A percentile compares a stretch with the other conserved stretches of the same genome.
Evolutionary conservation across 2,113 vertebrate species (phyloP).

Genomic region (Clarias batrachus): DNA sequence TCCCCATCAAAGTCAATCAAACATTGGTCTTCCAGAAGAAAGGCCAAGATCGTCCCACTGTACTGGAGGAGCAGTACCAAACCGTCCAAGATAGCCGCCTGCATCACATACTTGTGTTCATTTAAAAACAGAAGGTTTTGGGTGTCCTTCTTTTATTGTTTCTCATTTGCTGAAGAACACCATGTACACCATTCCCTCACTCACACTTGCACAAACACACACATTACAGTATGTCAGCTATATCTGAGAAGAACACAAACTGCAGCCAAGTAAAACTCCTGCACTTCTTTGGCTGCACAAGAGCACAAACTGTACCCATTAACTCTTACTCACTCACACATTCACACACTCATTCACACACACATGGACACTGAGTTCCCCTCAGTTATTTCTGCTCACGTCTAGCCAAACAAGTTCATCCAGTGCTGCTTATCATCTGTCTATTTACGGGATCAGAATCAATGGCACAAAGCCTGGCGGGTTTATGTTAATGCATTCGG

Average conservation of each 20-base stretch:
- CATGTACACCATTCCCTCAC: conserved; percentile 28
- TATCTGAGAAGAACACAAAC: conserved; percentile 57
- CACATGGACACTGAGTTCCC: neutral
- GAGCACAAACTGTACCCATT: conserved; percentile 59
- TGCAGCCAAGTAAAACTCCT: conserved; percentile 53
- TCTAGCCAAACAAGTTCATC: neutral
- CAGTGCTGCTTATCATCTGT: neutral
- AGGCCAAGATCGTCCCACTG: too few relatives aligned
- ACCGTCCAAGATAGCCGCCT: neutral
- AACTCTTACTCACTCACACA: neutral
- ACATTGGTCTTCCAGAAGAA: too few relatives aligned
- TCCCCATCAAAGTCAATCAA: too few relatives aligned
- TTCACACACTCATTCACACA: neutral
- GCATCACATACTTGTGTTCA: neutral
- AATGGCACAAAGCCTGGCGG: conserved; percentile 24
- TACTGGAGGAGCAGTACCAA: too few relatives aligned
- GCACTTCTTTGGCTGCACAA: conserved; percentile 36
- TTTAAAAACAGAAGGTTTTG: neutral
- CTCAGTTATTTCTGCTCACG: neutral
- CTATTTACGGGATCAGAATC: neutral
- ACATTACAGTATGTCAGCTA: neutral
- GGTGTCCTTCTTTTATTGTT: conserved; percentile 54
- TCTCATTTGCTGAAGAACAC: neutral
- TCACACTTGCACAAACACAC: neutral
- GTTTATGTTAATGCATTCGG: neutral